phyloP scores from a whole-genome alignment of 2,113 vertebrate species.

The Megalops atlanticus region DNA sequence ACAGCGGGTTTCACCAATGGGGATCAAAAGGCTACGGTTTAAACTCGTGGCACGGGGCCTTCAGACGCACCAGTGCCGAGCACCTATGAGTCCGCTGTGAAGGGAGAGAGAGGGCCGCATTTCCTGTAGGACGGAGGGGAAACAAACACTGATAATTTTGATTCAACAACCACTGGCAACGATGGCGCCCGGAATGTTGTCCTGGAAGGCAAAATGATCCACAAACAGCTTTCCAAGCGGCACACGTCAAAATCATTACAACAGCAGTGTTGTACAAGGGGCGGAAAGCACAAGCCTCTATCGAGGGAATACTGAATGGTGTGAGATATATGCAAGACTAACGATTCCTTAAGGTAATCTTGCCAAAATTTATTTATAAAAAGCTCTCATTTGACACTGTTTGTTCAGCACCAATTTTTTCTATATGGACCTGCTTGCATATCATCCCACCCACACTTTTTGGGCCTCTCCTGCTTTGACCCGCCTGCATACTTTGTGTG shows the following conservation, averaged over 20 bases:
- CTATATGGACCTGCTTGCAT: neutral
- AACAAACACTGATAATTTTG: neutral
- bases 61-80: too few species aligned
- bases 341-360: neutral
- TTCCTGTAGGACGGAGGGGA: slow-evolving; percentile 6
- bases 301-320: neutral
- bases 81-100: neutral
- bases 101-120: neutral
- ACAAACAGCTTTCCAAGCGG: neutral
- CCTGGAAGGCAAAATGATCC: neutral
- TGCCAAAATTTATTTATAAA: slow-evolving; percentile 17
- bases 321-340: neutral
- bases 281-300: neutral
- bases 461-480: slow-evolving; percentile 14
- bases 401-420: neutral
- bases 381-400: neutral
- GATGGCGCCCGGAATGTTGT: neutral
- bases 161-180: neutral
- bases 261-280: neutral
- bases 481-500: slow-evolving; percentile 12
- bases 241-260: too few species aligned
- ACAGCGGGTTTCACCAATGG: slow-evolving; percentile 26
- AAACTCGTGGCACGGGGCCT: neutral
- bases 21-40: neutral
- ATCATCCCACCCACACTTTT: slow-evolving; percentile 23